phyloP scores from a whole-genome alignment of 2,113 vertebrate species.

The Rhabdomys dilectus region DNA sequence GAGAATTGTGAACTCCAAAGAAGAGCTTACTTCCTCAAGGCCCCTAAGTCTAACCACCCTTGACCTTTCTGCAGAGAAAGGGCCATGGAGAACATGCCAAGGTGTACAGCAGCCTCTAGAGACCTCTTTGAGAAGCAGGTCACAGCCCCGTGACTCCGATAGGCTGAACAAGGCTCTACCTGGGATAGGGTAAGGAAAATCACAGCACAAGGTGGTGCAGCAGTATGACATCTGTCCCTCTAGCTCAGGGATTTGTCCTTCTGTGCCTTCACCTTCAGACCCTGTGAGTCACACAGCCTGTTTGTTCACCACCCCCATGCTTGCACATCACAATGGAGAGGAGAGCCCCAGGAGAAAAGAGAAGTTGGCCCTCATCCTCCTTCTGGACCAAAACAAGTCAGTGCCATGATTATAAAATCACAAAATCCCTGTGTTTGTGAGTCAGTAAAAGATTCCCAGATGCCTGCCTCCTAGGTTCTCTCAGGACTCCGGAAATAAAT shows the following conservation, averaged over 20 bases:
- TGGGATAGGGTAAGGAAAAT: background rate
- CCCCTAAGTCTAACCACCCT: background rate
- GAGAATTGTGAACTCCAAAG: background rate
- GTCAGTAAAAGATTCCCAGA: background rate
- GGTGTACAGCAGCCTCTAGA: background rate
- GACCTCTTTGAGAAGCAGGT: fast-evolving
- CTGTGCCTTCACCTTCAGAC: constrained; percentile 49
- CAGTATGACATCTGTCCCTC: constrained; percentile 49
- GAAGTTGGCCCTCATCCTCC: background rate
- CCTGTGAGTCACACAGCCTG: background rate
- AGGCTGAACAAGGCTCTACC: background rate
- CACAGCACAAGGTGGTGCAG: background rate
- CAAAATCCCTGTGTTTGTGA: background rate
- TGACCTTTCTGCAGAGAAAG: background rate
- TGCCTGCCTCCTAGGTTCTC: background rate
- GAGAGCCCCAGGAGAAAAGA: background rate
- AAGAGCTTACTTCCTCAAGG: background rate
- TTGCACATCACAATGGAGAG: fast-evolving
- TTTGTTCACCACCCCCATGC: no score
- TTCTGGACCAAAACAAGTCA: background rate
- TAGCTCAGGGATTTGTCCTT: background rate
- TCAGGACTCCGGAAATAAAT: background rate
- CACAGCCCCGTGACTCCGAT: background rate
- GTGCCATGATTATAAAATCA: background rate
- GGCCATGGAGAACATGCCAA: fast-evolving